phyloP scores from a whole-genome alignment of 2,888 invertebrate species.

The Pristionchus arcanus region DNA sequence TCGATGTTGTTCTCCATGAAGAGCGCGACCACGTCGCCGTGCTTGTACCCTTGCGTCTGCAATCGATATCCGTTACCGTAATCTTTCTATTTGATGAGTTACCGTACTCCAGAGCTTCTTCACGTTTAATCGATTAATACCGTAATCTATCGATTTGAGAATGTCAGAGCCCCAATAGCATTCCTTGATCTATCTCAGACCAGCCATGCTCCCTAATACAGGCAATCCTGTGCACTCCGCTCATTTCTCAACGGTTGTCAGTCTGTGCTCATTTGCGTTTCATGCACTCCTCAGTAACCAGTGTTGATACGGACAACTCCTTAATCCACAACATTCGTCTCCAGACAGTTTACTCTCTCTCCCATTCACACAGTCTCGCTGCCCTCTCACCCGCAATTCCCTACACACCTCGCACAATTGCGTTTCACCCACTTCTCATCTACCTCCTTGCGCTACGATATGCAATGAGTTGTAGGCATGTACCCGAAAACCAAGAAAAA shows the following conservation, averaged over 20 bases:
- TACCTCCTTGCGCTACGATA: background rate
- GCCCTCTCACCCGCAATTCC: background rate
- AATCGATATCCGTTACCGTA: slow-evolving; percentile 46
- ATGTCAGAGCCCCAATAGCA: no score
- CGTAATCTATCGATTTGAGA: background rate
- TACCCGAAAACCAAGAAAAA: no score
- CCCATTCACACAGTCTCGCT: background rate
- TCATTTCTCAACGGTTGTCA: background rate
- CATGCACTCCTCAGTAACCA: no score
- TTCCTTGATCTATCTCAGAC: no score
- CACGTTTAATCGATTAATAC: background rate
- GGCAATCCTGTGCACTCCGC: no score
- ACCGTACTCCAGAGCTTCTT: background rate
- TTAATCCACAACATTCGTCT: background rate
- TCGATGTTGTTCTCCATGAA: slow-evolving; percentile 94
- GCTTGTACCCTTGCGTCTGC: slow-evolving; percentile 69
- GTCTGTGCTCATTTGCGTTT: background rate
- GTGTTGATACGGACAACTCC: no score
- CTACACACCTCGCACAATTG: background rate
- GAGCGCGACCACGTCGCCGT: slow-evolving; percentile 91
- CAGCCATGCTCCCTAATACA: no score
- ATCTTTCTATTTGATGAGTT: no score
- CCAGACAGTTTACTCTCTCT: background rate
- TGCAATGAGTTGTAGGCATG: no score
- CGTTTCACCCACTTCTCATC: background rate